phyloP scores from a whole-genome alignment of 2,888 invertebrate species.

The Disparrhopalites patrizii region DNA sequence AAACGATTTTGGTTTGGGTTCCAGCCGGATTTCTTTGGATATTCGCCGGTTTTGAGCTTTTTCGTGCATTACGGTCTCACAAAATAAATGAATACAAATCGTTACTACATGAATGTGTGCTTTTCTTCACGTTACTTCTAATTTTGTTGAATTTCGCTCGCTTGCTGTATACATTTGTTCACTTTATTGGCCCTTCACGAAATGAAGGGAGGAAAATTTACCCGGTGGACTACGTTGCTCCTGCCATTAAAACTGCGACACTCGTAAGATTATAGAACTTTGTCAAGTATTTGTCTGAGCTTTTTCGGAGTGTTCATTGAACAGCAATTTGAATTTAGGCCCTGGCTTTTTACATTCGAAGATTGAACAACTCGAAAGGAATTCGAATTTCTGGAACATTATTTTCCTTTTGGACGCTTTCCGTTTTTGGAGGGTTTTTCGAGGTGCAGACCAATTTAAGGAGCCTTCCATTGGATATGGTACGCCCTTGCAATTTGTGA shows the following conservation, averaged over 20 bases:
- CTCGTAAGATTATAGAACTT: conserved; percentile 27
- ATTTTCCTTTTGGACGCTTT: conserved; percentile 84
- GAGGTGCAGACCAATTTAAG: conserved; percentile 65
- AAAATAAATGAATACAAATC: too few relatives aligned
- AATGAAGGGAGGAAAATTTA: conserved; percentile 10
- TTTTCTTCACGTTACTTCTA: neutral
- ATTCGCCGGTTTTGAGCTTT: too few relatives aligned
- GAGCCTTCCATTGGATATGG: conserved; percentile 22
- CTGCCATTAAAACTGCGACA: conserved; percentile 29
- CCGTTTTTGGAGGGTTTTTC: conserved; percentile 67
- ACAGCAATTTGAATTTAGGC: too few relatives aligned
- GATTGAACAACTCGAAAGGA: conserved; percentile 78
- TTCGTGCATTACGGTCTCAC: too few relatives aligned
- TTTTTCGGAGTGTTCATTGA: too few relatives aligned
- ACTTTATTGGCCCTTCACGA: neutral
- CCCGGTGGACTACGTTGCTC: conserved; percentile 28
- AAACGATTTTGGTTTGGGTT: neutral
- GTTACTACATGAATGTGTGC: too few relatives aligned
- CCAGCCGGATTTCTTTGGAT: neutral
- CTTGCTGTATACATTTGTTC: neutral
- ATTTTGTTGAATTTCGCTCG: neutral
- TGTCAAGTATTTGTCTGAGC: neutral
- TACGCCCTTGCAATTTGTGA: neutral
- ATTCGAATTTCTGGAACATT: conserved; percentile 82
- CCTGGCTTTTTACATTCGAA: conserved; percentile 57